phyloP scores from a whole-genome alignment of 2,797 vertebrate genomes.

The Microctenopoma stevenorrisi region DNA sequence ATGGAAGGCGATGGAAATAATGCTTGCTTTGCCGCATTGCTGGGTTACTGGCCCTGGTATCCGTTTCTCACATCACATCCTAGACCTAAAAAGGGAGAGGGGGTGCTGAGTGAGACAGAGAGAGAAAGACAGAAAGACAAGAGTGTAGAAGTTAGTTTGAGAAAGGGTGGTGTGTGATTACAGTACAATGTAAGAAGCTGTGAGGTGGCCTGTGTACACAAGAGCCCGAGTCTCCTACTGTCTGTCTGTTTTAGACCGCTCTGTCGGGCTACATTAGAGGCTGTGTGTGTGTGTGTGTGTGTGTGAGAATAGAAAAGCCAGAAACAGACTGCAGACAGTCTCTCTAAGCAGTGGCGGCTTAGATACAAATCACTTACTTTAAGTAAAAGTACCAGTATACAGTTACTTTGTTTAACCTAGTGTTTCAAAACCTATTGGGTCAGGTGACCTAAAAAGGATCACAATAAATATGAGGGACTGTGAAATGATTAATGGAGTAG shows the following conservation, averaged over 20 bases:
- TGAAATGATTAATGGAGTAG: no score
- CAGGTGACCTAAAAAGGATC: background rate
- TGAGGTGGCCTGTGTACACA: constrained; percentile 9
- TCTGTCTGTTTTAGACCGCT: constrained; percentile 15
- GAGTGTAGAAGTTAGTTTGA: constrained; percentile 22
- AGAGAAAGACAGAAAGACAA: constrained; percentile 7
- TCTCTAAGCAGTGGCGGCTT: constrained; percentile 16
- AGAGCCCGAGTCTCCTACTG: constrained; percentile 34
- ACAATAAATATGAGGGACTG: background rate
- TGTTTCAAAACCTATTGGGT: no score
- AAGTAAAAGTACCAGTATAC: background rate
- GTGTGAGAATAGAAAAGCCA: constrained; percentile 41
- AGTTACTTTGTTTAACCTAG: background rate
- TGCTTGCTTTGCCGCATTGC: constrained; percentile 73
- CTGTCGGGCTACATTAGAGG: constrained; percentile 43
- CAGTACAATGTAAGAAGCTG: constrained; percentile 43
- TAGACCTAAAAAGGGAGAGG: constrained; percentile 29
- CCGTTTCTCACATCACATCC: constrained; percentile 46
- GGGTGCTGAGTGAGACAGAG: constrained; percentile 3
- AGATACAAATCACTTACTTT: constrained; percentile 8
- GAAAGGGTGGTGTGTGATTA: constrained; percentile 34
- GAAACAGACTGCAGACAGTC: constrained; percentile 19
- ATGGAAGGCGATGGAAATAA: constrained; percentile 77
- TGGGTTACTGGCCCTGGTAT: constrained; percentile 61
- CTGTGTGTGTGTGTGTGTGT: constrained; percentile 10